A percentile compares a stretch with the other conserved stretches of the same genome.
Evolutionary conservation across 2,797 vertebrate genomes (phyloP).

Genomic region (Percopsis omiscomaycus): DNA sequence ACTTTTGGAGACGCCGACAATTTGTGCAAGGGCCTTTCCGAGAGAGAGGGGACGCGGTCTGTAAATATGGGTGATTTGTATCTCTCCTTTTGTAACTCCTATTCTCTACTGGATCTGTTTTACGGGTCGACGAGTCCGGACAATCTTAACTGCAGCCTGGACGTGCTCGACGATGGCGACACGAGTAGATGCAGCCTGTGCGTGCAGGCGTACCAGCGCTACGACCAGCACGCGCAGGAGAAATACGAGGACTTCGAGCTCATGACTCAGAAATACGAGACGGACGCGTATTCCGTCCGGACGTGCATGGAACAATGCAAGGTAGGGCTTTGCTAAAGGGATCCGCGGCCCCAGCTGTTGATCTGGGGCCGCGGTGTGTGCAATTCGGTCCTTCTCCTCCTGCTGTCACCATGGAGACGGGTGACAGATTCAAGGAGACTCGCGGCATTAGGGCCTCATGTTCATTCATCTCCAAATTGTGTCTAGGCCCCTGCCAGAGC

Average conservation of each 20-base stretch:
- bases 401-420: conserved; percentile 77
- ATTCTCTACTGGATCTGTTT: conserved; percentile 95
- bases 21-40: conserved; percentile 83
- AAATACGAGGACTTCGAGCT: conserved; percentile 97
- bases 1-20: conserved; percentile 86
- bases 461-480: conserved; percentile 70
- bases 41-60: conserved; percentile 64
- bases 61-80: conserved; percentile 89
- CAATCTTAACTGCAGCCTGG: conserved; percentile 93
- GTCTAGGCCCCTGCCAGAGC: conserved; percentile 38
- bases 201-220: conserved; percentile 91
- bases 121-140: conserved; percentile 88
- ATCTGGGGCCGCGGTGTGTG: conserved; percentile 47
- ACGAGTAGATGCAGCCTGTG: conserved; percentile 84
- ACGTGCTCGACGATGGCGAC: conserved; percentile 83
- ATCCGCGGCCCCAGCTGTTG: conserved; percentile 58
- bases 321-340: conserved; percentile 79
- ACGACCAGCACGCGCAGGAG: conserved; percentile 96
- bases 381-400: conserved; percentile 52
- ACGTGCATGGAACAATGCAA: conserved; percentile 97
- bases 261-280: conserved; percentile 92
- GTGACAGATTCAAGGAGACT: conserved; percentile 75
- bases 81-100: conserved; percentile 98
- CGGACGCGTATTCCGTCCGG: conserved; percentile 92
- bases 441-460: conserved; percentile 60